phyloP scores from a whole-genome alignment of 2,113 vertebrate species.

The Phrynosoma blainvillii region DNA sequence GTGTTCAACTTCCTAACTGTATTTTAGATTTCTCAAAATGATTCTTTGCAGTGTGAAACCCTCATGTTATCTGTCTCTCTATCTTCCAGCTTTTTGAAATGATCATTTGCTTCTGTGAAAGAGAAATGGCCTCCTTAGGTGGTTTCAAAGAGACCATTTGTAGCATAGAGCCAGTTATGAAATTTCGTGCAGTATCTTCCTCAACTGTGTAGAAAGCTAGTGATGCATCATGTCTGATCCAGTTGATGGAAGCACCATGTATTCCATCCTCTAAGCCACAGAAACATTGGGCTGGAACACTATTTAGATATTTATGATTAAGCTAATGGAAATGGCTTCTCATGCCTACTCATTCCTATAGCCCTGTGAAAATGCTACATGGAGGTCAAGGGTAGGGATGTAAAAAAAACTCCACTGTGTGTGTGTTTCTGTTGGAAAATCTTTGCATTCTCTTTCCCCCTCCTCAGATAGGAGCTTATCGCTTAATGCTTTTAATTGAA shows the following conservation, averaged over 20 bases:
- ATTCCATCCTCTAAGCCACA: background rate
- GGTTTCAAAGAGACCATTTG: background rate
- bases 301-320: too few relatives aligned
- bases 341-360: too few relatives aligned
- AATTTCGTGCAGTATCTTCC: background rate
- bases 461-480: too few relatives aligned
- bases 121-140: background rate
- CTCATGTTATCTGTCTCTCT: background rate
- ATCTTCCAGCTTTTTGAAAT: background rate
- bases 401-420: too few relatives aligned
- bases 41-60: background rate
- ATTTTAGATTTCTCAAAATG: background rate
- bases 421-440: too few relatives aligned
- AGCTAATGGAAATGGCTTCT: too few relatives aligned
- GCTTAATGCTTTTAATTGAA: too few relatives aligned
- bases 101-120: background rate
- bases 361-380: too few relatives aligned
- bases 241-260: background rate
- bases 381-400: too few relatives aligned
- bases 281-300: too few relatives aligned
- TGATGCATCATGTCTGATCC: background rate
- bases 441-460: too few relatives aligned
- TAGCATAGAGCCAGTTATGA: background rate
- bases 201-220: background rate
- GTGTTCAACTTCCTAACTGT: background rate